Evolutionary conservation across 2,113 vertebrate genomes (phyloP), one percentile per base, ranked within the genome.

Genomic region (Engraulis encrasicolus): DNA sequence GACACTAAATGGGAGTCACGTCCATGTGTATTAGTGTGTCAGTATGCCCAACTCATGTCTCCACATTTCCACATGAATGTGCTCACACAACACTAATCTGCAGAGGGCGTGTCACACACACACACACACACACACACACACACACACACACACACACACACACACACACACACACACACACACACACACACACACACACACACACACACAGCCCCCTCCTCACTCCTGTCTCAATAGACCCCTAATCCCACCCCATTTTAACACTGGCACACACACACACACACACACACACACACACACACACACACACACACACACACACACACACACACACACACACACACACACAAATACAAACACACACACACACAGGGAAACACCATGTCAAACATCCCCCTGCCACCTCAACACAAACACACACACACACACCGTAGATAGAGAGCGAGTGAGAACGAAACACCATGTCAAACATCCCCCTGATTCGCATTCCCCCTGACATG

Each of bases 171-270:
- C 58, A n/a, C 19, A 66, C 58, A 31, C 58, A 66, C 58, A 61
- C 58, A 66, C 58, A n/a, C 19, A 66, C 58, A 31, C 58, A 66
- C 58, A 61, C 58, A 66, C 58, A n/a, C 19, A 66, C 58, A 31
- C 58, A 66, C 58, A 61, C n/a, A 66, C n/a, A n/a, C 19, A 66
- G 58, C 23, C 58, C 58, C 58, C 27, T 66, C 58, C 58, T 66
- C 27, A 66, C 58, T 66, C 27, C 58, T 66, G 23, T 66, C 27
- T 66, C 79, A 83, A 50, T 48, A 54, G 79, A 80, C 83, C 79
- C 50, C 37, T 34, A 50, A 48, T 20, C 27, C 58, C 6, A 61
- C 18, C 78, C 11, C 23, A 27, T 1, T 9, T 23, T 9, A 27
- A 66, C 58, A 27, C 23, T 12, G n/a, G 1, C 23, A 27, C n/a